Base-by-base conservation (phyloP, 2,113 vertebrate species). In the Myxocyprinus asiaticus region DNA sequence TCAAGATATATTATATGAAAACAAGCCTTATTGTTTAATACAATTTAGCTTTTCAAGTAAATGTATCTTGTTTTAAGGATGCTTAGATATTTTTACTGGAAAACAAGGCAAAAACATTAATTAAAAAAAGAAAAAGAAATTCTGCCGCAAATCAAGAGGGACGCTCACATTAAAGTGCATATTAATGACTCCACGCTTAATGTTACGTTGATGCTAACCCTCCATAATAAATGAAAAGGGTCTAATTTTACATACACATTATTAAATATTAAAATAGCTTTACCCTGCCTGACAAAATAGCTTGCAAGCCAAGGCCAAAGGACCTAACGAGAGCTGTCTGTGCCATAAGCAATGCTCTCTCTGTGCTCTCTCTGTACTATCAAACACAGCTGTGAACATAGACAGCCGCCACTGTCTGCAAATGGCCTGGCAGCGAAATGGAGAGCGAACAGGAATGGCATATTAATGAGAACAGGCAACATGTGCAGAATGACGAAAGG, bases 321-420 rank as follows among this genome's bases (percentile, higher is more conserved):
- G 61, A 82, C 76, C 80, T 84, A 78, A 62, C 76, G 83, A 82
- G 76, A 82, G 63, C 79, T 78, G 76, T 82, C 78, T 82, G 84
- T 75, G 80, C 78, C 78, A 81, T 76, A 76, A 85, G 82, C 81
- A 82, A 81, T 82, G 73, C 68, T 55, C 73, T 75, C 81, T 82
- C 69, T 55, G 80, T 83, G 76, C 75, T 77, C 67, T 51, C 72
- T 83, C 75, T 63, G 68, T 78, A 66, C 85, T 85, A 86, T 87
- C 87, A 84, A 84, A 83, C 85, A 84, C 85, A 87, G 85, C 85
- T 87, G 85, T 82, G 87, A 88, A 85, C 82, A 85, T 82, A 85
- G 86, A 86, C 85, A 83, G 78, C 83, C 84, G 79, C 81, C 82
- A 79, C 87, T 85, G 87, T 85, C 87, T 86, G 85, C 82, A 88